Evolutionary conservation across 2,888 invertebrate genomes (phyloP).

Genomic region (Pocota personata): DNA sequence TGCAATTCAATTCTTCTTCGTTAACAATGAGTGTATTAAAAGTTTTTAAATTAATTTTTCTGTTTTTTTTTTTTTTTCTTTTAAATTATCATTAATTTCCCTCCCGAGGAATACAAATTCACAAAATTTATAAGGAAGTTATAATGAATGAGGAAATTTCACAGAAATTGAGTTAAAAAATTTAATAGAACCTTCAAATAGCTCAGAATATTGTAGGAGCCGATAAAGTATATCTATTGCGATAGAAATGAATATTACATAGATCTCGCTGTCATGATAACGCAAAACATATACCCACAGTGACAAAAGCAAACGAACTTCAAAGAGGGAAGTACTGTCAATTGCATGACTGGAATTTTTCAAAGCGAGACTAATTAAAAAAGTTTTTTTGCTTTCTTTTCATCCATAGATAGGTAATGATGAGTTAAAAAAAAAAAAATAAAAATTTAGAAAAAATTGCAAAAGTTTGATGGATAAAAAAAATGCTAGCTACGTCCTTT

Average conservation of each 20-base stretch:
- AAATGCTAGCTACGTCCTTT: background rate
- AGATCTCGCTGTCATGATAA: background rate
- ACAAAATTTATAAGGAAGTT: conserved; percentile 22
- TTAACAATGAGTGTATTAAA: conserved; percentile 61
- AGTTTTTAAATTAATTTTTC: conserved; percentile 43
- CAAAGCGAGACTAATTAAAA: conserved; percentile 65
- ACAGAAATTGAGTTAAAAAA: conserved; percentile 42
- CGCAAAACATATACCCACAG: background rate
- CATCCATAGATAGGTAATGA: conserved; percentile 27
- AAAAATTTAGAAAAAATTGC: background rate
- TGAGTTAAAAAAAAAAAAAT: background rate
- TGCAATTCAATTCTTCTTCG: conserved; percentile 59
- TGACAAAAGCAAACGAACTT: background rate
- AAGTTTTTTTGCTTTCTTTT: conserved; percentile 43
- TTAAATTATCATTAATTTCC: conserved; percentile 49
- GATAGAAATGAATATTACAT: conserved; percentile 40
- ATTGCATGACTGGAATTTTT: conserved; percentile 54
- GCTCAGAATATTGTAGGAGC: background rate
- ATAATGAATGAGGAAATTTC: conserved; percentile 44
- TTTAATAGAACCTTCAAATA: background rate
- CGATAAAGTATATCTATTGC: conserved; percentile 8
- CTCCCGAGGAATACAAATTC: conserved; percentile 23
- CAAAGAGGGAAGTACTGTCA: conserved; percentile 33
- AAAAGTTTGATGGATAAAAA: background rate
- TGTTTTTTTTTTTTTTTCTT: background rate